Base-by-base conservation (phyloP, 2,888 invertebrate genomes). In the Lapara coniferarum region DNA sequence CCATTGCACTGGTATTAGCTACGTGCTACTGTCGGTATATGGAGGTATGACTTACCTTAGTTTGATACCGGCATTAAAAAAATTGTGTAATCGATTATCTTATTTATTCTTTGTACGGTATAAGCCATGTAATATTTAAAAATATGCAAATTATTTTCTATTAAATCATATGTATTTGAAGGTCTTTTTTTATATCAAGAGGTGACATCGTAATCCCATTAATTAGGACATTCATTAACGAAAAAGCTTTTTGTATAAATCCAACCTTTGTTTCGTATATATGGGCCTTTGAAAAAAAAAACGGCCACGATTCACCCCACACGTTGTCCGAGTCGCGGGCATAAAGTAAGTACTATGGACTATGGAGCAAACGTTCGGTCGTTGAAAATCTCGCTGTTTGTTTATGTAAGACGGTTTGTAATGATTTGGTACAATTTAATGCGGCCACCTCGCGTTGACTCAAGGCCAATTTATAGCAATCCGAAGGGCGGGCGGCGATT, bases 401-500 rank as follows among this genome's bases (percentile, higher is more conserved):
- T 70, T 63, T 67, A 49, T 13, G 53, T 67, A 37, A 13, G 55
- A 49, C 8, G 57, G 52, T 58, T 44, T 66, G 57, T 56, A 56
- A 74, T 75, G 73, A 72, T 79, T 77, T 73, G 71, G 77, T 76
- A 75, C 76, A 77, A 78, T 77, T 81, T 76, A 78, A 81, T 71
- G 76, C 77, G 80, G 85, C 81, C 79, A 84, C 77, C 78, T 80
- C 81, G 82, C 81, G 77, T 76, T 74, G 81, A 76, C 73, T 83
- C 87, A 86, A 87, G 89, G 85, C 82, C 85, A 86, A 85, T 85
- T 81, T 80, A 75, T 76, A 79, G 78, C 63, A 63, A 63, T 73
- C 72, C 82, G 85, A 86, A 89, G 88, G 89, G 89, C 89, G 88
- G 89, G 88, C 89, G 88, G 87, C 74, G 71, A 72, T 67, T 73